phyloP scores from a whole-genome alignment of 1,140 invertebrate species.

The Drosophila eugracilis region DNA sequence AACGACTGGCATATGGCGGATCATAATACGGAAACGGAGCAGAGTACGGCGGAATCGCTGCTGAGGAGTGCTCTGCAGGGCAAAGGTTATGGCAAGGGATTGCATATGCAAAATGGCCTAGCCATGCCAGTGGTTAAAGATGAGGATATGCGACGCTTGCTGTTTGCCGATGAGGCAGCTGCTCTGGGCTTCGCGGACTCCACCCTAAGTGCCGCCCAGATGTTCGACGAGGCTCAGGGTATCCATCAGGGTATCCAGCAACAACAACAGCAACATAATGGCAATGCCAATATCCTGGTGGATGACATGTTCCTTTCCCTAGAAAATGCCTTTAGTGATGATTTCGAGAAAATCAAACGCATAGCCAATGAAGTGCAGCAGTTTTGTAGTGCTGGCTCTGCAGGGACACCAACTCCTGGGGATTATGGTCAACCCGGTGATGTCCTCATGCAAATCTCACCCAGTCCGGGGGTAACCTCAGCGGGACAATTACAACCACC shows the following conservation, averaged over 20 bases:
- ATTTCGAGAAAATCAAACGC: conserved; percentile 90
- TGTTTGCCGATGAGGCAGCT: conserved; percentile 84
- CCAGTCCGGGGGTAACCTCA: conserved; percentile 29
- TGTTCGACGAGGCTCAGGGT: conserved; percentile 80
- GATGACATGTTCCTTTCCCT: conserved; percentile 90
- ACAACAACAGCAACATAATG: conserved; percentile 55
- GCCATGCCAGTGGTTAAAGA: conserved; percentile 85
- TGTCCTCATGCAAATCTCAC: conserved; percentile 78
- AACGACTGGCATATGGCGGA: conserved; percentile 92
- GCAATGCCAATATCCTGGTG: conserved; percentile 85
- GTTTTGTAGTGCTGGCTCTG: conserved; percentile 87
- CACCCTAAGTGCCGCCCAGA: conserved; percentile 70
- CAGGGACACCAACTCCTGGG: conserved; percentile 52
- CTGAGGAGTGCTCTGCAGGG: conserved; percentile 93
- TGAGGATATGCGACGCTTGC: conserved; percentile 84
- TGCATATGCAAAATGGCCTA: conserved; percentile 86
- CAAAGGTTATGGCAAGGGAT: conserved; percentile 86
- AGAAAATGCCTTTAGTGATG: conserved; percentile 89
- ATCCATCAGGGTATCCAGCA: conserved; percentile 57
- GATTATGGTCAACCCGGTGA: conserved; percentile 58
- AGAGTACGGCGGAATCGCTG: conserved; percentile 89
- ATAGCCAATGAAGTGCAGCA: conserved; percentile 91
- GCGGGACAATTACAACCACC: conserved; percentile 72
- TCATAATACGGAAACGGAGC: conserved; percentile 88
- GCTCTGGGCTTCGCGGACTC: conserved; percentile 80